Base-by-base conservation (phyloP, 2,797 vertebrate genomes). In the Leptodactylus fallax region DNA sequence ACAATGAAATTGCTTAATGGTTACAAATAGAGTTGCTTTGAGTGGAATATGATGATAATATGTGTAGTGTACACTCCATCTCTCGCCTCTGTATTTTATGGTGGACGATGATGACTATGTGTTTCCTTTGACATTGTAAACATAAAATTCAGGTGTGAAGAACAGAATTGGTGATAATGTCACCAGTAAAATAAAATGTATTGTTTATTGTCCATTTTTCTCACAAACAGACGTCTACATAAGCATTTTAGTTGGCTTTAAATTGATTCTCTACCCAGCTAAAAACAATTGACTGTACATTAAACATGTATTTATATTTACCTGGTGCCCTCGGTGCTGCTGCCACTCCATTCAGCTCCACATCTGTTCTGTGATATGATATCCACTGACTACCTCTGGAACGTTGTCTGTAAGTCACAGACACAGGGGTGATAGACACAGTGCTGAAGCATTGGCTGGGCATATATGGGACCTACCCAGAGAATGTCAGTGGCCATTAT, bases 111-210 rank as follows among this genome's bases (percentile, higher is more conserved):
- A 6, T 55, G 25, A 12, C 53, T 16, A 12, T 25, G 58, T 49
- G 25, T 76, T 85, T 76, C 12, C 45, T 60, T 3, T 45, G 19
- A 60, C 82, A 45, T 9, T n/a, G 27, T 65, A 74, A 74, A 60
- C 55, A 72, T 72, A 72, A 72, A 36, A 58, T 7, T 13, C 3
- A 72, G 82, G 55, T 84, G 51, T 47, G 19, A 74, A 83, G 19
- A 58, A 5, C 17, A 25, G 4, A 11, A 23, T 13, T 12, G 1
- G 6, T 36, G 67, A 17, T 79, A 7, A 55, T 17, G 16, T 7
- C 47, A 21, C 27, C 47, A 8, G 9, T 36, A 17, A 45, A 21
- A 45, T 45, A 3, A 21, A 25, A 21, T 60, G n/a, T 25, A 67
- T 69, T 27, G 67, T 47, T 12, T 45, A 3, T 72, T 19, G 13